Evolutionary conservation across 1,140 invertebrate genomes (phyloP).

Genomic region (Lepidurus arcticus): DNA sequence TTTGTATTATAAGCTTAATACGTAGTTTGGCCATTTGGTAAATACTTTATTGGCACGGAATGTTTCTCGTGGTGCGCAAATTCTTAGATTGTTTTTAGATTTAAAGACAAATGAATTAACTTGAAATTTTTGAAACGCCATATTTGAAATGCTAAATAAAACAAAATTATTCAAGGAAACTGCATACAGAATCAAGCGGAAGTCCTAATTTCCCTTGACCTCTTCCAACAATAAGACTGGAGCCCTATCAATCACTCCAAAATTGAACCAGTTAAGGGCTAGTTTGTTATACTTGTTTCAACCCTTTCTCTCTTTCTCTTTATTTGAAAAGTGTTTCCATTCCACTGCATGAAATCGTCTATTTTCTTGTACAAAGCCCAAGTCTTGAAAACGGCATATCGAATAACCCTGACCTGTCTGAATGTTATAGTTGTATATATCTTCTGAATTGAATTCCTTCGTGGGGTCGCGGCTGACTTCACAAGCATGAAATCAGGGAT

Average conservation of each 20-base stretch:
- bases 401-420: neutral
- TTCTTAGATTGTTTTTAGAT: too few relatives aligned
- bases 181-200: too few relatives aligned
- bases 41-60: too few relatives aligned
- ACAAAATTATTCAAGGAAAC: too few relatives aligned
- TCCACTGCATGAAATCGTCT: neutral
- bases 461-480: neutral
- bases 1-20: too few relatives aligned
- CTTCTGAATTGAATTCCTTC: neutral
- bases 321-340: neutral
- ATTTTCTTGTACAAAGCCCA: neutral
- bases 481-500: constrained; percentile 1
- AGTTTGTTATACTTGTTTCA: neutral
- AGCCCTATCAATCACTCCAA: neutral
- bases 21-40: too few relatives aligned
- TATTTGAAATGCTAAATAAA: too few relatives aligned
- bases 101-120: too few relatives aligned
- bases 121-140: too few relatives aligned
- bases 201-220: too few relatives aligned
- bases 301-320: neutral
- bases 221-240: too few relatives aligned
- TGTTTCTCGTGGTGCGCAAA: too few relatives aligned
- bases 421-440: neutral
- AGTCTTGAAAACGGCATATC: neutral
- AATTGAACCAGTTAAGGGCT: neutral